phyloP scores from a whole-genome alignment of 2,888 invertebrate genomes.

The Pimpla rufipes region DNA sequence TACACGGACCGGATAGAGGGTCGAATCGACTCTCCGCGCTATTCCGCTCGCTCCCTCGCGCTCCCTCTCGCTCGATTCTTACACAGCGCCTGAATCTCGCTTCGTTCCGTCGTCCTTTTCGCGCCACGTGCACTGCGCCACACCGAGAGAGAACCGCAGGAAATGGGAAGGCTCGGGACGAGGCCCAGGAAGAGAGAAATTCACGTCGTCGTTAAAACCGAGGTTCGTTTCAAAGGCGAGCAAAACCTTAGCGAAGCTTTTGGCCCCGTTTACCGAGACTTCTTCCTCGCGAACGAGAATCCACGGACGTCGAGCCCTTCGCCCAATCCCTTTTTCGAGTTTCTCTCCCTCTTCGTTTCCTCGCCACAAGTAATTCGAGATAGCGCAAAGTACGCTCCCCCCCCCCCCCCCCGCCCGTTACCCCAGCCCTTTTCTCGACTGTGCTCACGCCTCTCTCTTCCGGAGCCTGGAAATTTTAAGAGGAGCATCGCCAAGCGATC shows the following conservation, averaged over 20 bases:
- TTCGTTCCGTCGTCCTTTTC: constrained; percentile 10
- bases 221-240: constrained; percentile 1
- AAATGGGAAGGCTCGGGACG: constrained; percentile 72
- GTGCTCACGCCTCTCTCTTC: constrained; percentile 16
- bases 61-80: constrained; percentile 18
- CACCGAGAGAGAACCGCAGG: constrained; percentile 66
- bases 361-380: constrained; percentile 13
- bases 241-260: constrained; percentile 3
- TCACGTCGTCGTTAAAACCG: constrained; percentile 61
- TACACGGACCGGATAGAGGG: constrained; percentile 71
- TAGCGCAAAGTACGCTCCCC: constrained; percentile 5
- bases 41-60: too few relatives aligned
- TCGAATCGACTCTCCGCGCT: constrained; percentile 51
- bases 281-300: constrained; percentile 1
- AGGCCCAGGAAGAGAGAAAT: constrained; percentile 45
- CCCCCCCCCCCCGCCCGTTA: neutral
- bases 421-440: neutral
- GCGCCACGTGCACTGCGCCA: constrained; percentile 27
- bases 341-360: neutral
- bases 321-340: neutral
- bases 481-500: constrained; percentile 40
- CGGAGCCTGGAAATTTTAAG: constrained; percentile 32
- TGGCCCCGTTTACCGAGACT: constrained; percentile 1
- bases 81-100: neutral
- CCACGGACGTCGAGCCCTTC: neutral